These are phyloP conservation scores for Pelagia noctiluca DNA, from an alignment of 30 jellyfish, hydroid and myxozoan genomes.

Conservation along the genomic window DNA sequence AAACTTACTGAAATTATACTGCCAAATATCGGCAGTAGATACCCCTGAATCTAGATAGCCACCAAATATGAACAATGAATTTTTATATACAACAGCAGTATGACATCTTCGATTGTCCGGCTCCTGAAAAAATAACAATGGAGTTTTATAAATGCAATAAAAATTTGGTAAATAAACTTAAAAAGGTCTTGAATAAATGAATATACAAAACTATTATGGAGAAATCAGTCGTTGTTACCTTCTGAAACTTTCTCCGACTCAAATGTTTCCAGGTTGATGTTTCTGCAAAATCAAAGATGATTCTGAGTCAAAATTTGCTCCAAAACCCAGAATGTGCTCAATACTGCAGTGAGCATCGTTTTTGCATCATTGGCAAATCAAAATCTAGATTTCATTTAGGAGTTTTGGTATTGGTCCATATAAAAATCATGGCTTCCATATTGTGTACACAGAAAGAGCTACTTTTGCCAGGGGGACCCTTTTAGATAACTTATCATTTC, in stretches of 20 bases:
- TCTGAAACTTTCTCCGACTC: slow-evolving; percentile 44
- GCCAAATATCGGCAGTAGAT: slow-evolving; percentile 64
- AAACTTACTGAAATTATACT: slow-evolving; percentile 57
- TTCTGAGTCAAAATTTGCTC: too few relatives aligned
- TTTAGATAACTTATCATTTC: too few relatives aligned
- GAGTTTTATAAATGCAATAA: not conserved
- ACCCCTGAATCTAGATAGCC: slow-evolving; percentile 57
- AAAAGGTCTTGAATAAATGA: too few relatives aligned
- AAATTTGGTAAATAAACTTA: not conserved
- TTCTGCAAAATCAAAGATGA: slow-evolving; percentile 1
- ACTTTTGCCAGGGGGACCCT: too few relatives aligned
- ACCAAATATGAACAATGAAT: slow-evolving; percentile 73
- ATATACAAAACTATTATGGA: not conserved
- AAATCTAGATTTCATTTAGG: too few relatives aligned
- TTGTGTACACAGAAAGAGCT: not conserved
- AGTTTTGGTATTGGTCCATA: too few relatives aligned
- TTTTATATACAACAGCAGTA: slow-evolving; percentile 53
- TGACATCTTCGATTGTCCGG: slow-evolving; percentile 67
- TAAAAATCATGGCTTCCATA: too few relatives aligned
- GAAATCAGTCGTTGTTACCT: slow-evolving; percentile 4
- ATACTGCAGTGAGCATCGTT: too few relatives aligned
- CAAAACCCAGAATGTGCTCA: too few relatives aligned
- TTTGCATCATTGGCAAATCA: too few relatives aligned
- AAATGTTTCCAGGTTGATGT: slow-evolving; percentile 53
- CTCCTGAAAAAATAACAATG: slow-evolving; percentile 26